Conservation (phyloP, 2,888 invertebrate species). For the Gymnoscelis rufifasciata region DNA sequence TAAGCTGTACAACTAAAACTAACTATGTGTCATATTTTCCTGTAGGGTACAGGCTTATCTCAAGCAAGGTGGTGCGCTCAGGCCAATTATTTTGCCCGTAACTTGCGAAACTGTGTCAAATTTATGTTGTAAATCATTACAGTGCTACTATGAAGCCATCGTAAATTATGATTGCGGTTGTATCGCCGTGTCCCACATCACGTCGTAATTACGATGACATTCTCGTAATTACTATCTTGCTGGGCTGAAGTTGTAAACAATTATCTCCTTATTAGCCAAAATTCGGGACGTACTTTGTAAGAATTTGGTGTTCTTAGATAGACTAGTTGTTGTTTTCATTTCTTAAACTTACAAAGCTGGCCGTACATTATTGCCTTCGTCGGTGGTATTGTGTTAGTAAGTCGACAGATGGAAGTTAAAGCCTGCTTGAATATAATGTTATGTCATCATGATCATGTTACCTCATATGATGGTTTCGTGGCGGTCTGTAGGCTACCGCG, state of each 20-base stretch:
- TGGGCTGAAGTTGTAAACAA: slow-evolving; percentile 19
- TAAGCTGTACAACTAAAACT: background rate
- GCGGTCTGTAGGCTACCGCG: slow-evolving; percentile 46
- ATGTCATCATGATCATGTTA: slow-evolving; percentile 49
- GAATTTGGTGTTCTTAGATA: background rate
- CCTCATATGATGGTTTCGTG: slow-evolving; percentile 59
- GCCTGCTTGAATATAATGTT: slow-evolving; percentile 47
- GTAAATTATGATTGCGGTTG: slow-evolving; percentile 22
- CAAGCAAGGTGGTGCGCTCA: background rate
- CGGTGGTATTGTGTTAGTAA: too few species aligned
- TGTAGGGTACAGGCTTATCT: slow-evolving; percentile 1
- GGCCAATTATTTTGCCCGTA: slow-evolving; percentile 8
- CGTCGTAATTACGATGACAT: slow-evolving; percentile 20
- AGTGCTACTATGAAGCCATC: slow-evolving; percentile 23
- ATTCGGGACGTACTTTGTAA: background rate
- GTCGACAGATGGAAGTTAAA: slow-evolving; percentile 28
- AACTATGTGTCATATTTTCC: background rate
- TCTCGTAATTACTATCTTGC: slow-evolving; percentile 25
- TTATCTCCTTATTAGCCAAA: background rate
- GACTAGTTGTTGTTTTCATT: too few species aligned
- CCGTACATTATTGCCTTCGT: too few species aligned
- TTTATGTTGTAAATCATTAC: slow-evolving; percentile 20
- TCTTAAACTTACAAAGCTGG: too few species aligned
- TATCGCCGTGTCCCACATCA: slow-evolving; percentile 20
- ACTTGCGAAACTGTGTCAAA: slow-evolving; percentile 14